Evolutionary conservation across 2,888 invertebrate species (phyloP).

Genomic region (Spodoptera exigua): DNA sequence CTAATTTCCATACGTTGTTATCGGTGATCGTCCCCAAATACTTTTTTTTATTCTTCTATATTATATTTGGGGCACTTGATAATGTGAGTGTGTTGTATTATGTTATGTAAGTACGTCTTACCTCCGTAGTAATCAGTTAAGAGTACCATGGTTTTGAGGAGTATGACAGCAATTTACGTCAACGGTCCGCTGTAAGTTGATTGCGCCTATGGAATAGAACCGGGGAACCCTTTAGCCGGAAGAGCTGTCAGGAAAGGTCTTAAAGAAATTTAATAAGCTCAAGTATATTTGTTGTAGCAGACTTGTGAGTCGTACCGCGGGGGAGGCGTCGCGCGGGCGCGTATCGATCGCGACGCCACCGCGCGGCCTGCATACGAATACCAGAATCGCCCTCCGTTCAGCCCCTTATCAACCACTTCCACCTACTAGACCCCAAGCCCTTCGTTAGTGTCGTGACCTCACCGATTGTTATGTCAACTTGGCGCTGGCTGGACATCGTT

Average conservation of each 20-base stretch:
- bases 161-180: conserved; percentile 5
- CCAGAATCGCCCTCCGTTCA: conserved; percentile 82
- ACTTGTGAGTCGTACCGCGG: conserved; percentile 74
- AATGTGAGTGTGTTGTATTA: too few species aligned
- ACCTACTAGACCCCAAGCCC: conserved; percentile 77
- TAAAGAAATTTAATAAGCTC: conserved; percentile 73
- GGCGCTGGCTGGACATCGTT: conserved; percentile 40
- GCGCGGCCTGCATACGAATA: conserved; percentile 88
- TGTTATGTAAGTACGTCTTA: too few species aligned
- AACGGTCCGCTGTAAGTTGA: conserved; percentile 12
- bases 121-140: too few species aligned
- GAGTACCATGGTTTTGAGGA: conserved; percentile 1
- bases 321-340: conserved; percentile 87
- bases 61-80: too few species aligned
- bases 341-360: conserved; percentile 85
- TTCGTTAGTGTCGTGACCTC: conserved; percentile 79
- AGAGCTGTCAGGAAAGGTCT: conserved; percentile 38
- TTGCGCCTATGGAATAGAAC: not conserved
- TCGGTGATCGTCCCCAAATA: conserved; percentile 13
- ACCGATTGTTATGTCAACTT: conserved; percentile 74
- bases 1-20: conserved; percentile 36
- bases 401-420: conserved; percentile 83
- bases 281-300: conserved; percentile 77
- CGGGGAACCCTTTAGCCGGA: conserved; percentile 1
- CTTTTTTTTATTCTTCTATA: conserved; percentile 7